phyloP scores from a whole-genome alignment of 2,888 invertebrate genomes.

The Clivina fossor region DNA sequence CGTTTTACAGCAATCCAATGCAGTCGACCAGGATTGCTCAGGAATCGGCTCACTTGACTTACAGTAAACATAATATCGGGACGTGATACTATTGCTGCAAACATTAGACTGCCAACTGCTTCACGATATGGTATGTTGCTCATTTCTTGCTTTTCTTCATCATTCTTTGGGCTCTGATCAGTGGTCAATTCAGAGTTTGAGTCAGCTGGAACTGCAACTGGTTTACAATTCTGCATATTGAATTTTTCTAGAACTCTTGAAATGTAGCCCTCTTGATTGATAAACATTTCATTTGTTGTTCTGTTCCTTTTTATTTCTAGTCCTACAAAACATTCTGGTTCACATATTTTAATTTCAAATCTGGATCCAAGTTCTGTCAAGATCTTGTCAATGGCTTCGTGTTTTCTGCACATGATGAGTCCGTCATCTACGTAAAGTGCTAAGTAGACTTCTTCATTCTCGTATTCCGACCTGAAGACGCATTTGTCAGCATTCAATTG shows the following conservation, averaged over 20 bases:
- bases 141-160: background rate
- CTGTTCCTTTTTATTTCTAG: too few species aligned
- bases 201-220: conserved; percentile 28
- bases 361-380: background rate
- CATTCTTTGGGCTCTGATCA: conserved; percentile 3
- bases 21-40: conserved; percentile 14
- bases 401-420: background rate
- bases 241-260: conserved; percentile 27
- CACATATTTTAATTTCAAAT: conserved; percentile 4
- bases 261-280: conserved; percentile 33
- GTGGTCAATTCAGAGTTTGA: conserved; percentile 17
- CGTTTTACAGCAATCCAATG: conserved; percentile 12
- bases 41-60: conserved; percentile 37
- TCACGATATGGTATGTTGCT: conserved; percentile 38
- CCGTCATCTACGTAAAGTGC: conserved; percentile 19
- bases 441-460: conserved; percentile 14
- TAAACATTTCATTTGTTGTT: too few species aligned
- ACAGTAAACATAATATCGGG: conserved; percentile 41
- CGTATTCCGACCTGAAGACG: too few species aligned
- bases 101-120: conserved; percentile 40
- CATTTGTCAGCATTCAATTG: conserved; percentile 23
- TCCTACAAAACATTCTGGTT: conserved; percentile 19
- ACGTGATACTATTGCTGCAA: conserved; percentile 36
- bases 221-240: conserved; percentile 23
- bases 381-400: background rate